Percentiles rank a stretch among this genome's conserved stretches.
phyloP scores from a whole-genome alignment of 2,113 vertebrate genomes.

The Erpornis zantholeuca region DNA sequence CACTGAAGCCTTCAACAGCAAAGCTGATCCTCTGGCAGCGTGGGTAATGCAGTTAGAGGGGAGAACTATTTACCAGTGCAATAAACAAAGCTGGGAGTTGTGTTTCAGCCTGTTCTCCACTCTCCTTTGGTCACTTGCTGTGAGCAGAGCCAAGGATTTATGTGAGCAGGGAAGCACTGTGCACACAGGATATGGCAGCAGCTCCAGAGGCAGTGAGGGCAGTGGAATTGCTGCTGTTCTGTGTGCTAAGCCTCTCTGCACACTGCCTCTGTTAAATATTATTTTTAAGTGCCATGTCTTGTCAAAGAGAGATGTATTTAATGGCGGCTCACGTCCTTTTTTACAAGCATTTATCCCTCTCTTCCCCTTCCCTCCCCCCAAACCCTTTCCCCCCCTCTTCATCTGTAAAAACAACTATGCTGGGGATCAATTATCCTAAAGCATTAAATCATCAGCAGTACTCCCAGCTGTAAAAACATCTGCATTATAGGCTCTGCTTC shows the following conservation, averaged over 20 bases:
- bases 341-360: not conserved
- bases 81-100: not conserved
- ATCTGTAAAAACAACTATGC: not conserved
- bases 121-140: not conserved
- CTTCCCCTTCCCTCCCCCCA: not conserved
- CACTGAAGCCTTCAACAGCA: not conserved
- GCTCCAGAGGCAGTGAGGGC: not conserved
- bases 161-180: not conserved
- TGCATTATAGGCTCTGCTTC: constrained; percentile 28
- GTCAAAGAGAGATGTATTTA: not conserved
- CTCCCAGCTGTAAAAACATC: constrained; percentile 63
- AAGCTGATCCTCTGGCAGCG: not conserved
- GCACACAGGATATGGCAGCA: not conserved
- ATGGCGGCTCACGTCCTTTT: not conserved
- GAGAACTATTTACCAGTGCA: not conserved
- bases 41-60: not conserved
- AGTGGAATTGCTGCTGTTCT: not conserved
- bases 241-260: not conserved
- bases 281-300: not conserved
- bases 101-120: not conserved
- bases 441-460: constrained; percentile 5
- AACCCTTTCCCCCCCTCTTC: too few species aligned
- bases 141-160: not conserved
- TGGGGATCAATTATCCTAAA: constrained; percentile 14
- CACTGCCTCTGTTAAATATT: not conserved